These are phyloP conservation scores for Rhamphomyia laevipes DNA, from an alignment of 2,888 invertebrate species.

Conservation along the genomic window DNA sequence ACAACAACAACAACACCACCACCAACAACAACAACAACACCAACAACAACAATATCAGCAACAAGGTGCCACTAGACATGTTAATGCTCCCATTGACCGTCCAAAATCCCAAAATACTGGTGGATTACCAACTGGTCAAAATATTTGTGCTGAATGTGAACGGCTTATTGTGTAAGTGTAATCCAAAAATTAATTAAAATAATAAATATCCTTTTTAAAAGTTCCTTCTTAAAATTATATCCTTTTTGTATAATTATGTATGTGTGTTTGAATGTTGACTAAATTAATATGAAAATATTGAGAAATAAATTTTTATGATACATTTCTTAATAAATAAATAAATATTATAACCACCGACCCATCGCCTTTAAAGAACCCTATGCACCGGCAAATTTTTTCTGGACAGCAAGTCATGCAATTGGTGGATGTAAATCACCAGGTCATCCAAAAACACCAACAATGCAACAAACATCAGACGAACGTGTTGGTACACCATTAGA, in stretches of 20 bases:
- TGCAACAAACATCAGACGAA: constrained; percentile 28
- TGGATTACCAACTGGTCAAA: constrained; percentile 75
- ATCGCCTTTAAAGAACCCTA: constrained; percentile 25
- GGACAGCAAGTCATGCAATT: constrained; percentile 66
- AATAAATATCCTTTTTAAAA: background rate
- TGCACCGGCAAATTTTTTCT: constrained; percentile 47
- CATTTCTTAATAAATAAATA: constrained; percentile 6
- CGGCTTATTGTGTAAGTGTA: constrained; percentile 93
- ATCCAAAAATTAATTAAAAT: background rate
- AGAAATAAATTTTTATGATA: constrained; percentile 1
- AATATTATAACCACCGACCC: constrained; percentile 4
- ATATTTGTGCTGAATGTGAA: constrained; percentile 95
- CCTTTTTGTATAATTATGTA: constrained; percentile 8
- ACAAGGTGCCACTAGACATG: constrained; percentile 44
- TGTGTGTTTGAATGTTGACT: constrained; percentile 7
- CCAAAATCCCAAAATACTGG: constrained; percentile 54
- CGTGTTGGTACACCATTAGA: constrained; percentile 40
- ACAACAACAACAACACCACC: constrained; percentile 18
- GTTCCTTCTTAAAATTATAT: too few relatives aligned
- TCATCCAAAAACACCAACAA: constrained; percentile 23
- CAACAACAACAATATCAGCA: constrained; percentile 21
- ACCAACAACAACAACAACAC: constrained; percentile 12
- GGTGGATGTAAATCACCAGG: constrained; percentile 49
- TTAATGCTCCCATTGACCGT: constrained; percentile 59
- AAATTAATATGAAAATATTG: constrained; percentile 1